Base-by-base conservation (phyloP, 2,113 vertebrate species). In the Phaethornis superciliosus region DNA sequence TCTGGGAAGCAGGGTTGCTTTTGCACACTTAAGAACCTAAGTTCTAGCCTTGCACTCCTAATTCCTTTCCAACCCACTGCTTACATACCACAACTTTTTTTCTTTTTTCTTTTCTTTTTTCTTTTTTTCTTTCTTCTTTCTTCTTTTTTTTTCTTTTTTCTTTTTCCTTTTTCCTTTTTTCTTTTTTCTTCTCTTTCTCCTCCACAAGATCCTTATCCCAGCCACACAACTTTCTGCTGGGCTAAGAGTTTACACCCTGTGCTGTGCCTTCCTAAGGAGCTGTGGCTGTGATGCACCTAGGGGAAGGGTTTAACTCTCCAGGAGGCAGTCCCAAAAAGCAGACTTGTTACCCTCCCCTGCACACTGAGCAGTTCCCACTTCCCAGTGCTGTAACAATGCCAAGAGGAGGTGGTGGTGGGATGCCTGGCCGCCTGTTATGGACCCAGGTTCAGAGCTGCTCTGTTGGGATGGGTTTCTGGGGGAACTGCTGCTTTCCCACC, bases 361-460 rank as follows among this genome's bases (percentile, higher is more conserved):
- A 12, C 5, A 14, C 33, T 6, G 63, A 83, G 33, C 52, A 3
- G 12, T 62, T 15, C 49, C 33, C 47, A 2, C 42, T 63, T 65
- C 23, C 40, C 40, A 40, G 13, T 40, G 40, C 4, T 40, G 40
- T 40, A 40, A 40, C 40, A 40, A 40, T 40, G 2, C 0, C 2
- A 6, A 0, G 0, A 5, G 7, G 23, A 44, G 19, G 4, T 24
- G 68, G 22, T 32, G 12, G 28, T 21, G 49, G 7, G 18, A 37
- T 89, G 58, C 40, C 42, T 12, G 60, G 12, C 26, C 33, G 63
- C 46, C 52, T 3, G 2, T 17, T 40, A 8, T 0, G 0, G 58
- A 22, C 40, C 9, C 21, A 10, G 30, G 49, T 26, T 64, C 70
- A n/a, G 63, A 68, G 15, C 49, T 68, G 42, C 32, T 8, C 65